Base-by-base conservation (phyloP, 1,140 invertebrate genomes). In the Polyergus mexicanus region DNA sequence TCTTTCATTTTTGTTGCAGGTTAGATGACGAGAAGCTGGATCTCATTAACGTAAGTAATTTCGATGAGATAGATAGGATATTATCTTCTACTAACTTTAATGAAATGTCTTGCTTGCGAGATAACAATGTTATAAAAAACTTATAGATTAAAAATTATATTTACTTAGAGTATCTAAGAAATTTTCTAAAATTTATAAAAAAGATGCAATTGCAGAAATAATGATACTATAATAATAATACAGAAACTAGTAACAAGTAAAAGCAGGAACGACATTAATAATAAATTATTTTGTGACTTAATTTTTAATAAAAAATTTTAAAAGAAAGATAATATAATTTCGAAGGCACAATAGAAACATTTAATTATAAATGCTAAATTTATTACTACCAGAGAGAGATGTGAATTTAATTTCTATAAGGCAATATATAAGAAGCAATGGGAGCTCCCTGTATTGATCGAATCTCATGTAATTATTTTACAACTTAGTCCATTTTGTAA, bases 41-140 rank as follows among this genome's bases (percentile, higher is more conserved):
- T 92, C 96, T 98, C 90, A 98, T 99, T 86, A 98, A 98, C 95
- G 98, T 98, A 96, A 97, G 97, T 97, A 94, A 47, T 44, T 58
- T 25, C 38, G 38, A 83, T 83, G 60, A 60, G 25, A 74, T 32
- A 60, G 25, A 74, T 32, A 35, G 16, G 58, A 19, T 19, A 44
- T 60, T 75, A 84, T 56, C 38, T 84, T 76, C 58, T 84, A 41
- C 54, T n/a, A 81, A 72, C 38, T 44, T 83, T 74, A 72, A 74
- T 74, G 60, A 83, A 83, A 83, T 16, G 68, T 71, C 66, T 44
- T n/a, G 54, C 38, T 60, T 13, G 54, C 25, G 19, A 51, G 22
- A 74, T 25, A 60, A 65, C 44, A 47, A 51, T 51, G 47, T 5
- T 51, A 51, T 4, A 51, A 51, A 51, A 51, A 51, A 51, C 4